Percentiles rank a stretch among this genome's conserved stretches.
These are phyloP conservation scores for Mercenaria mercenaria DNA, from an alignment of 1,140 invertebrate genomes.

Conservation along the genomic window DNA sequence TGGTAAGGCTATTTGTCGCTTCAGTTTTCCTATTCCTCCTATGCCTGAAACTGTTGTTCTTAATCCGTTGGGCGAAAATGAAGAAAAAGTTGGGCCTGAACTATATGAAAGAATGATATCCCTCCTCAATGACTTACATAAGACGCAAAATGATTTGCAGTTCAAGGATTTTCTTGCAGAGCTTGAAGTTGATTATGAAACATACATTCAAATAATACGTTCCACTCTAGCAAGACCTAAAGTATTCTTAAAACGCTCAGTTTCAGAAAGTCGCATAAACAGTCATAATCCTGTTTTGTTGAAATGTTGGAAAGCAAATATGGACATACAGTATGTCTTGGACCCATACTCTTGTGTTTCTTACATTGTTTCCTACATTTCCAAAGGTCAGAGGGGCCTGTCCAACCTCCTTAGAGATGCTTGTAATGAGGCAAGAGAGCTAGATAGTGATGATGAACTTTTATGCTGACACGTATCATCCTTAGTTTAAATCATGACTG, in stretches of 20 bases:
- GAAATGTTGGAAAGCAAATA: conserved; percentile 30
- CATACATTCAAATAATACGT: neutral
- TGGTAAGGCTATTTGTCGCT: conserved; percentile 66
- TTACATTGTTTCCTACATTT: conserved; percentile 49
- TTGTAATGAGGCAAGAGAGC: conserved; percentile 30
- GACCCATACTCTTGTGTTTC: conserved; percentile 38
- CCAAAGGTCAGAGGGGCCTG: conserved; percentile 25
- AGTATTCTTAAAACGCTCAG: conserved; percentile 37
- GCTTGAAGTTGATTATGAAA: conserved; percentile 8
- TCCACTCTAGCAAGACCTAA: conserved; percentile 30
- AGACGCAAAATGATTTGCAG: neutral
- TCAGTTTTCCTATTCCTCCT: conserved; percentile 70
- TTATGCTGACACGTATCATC: too few species aligned
- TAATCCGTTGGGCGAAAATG: conserved; percentile 47
- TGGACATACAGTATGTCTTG: conserved; percentile 63
- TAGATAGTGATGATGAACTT: conserved; percentile 32
- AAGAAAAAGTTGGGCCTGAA: neutral
- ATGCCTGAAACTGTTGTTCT: conserved; percentile 68
- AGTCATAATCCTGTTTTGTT: conserved; percentile 54
- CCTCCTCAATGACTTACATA: neutral
- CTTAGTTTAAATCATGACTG: too few species aligned
- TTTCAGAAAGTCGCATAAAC: conserved; percentile 61
- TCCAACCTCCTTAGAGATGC: conserved; percentile 31
- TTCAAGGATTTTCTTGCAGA: conserved; percentile 35
- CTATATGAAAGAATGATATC: neutral